Conservation (phyloP, 2,888 invertebrate species). For the Luperina nickerlii region DNA sequence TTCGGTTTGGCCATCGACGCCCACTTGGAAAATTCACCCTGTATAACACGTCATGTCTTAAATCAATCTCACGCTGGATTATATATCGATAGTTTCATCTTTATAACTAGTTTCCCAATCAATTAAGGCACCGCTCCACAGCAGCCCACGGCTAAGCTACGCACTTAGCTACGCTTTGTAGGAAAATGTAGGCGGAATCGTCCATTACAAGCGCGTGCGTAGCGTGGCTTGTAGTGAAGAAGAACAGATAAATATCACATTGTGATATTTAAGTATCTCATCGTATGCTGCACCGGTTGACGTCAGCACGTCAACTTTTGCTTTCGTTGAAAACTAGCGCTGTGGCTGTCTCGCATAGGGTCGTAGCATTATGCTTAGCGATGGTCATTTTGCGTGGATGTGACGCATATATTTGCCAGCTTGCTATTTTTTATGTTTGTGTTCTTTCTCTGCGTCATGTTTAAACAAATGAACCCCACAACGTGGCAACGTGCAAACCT, state of each 20-base stretch:
- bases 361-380: not conserved
- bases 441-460: not conserved
- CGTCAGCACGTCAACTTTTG: not conserved
- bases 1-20: no score
- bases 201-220: no score
- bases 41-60: slow-evolving; percentile 20
- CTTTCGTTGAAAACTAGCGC: not conserved
- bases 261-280: not conserved
- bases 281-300: not conserved
- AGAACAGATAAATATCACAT: no score
- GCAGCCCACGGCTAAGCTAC: not conserved
- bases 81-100: slow-evolving; percentile 40
- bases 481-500: no score
- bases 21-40: no score
- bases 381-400: not conserved
- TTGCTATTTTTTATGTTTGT: not conserved
- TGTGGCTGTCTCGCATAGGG: not conserved
- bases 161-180: not conserved
- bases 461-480: not conserved
- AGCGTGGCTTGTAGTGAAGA: no score
- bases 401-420: not conserved
- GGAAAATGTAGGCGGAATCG: not conserved
- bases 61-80: slow-evolving; percentile 66
- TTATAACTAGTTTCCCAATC: slow-evolving; percentile 47
- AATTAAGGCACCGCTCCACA: slow-evolving; percentile 1